Percentiles rank a stretch among this genome's conserved stretches.
Conservation (phyloP, 2,888 invertebrate genomes). For the Aspidiotus destructor region DNA sequence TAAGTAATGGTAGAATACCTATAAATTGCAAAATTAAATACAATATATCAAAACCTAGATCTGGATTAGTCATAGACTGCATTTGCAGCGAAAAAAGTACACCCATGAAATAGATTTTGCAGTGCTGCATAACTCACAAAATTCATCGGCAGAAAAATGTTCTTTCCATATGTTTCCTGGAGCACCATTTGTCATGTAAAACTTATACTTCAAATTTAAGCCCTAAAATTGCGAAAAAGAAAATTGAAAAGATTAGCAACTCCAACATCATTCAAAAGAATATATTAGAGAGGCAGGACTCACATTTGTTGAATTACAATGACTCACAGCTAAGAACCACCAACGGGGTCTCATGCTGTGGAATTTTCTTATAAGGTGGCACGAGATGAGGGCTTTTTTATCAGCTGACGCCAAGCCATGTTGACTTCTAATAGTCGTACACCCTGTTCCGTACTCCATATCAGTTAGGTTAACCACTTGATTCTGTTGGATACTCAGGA, state of each 20-base stretch:
- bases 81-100: neutral
- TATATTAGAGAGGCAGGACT: slow-evolving; percentile 7
- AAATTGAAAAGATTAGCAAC: neutral
- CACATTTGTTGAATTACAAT: slow-evolving; percentile 61
- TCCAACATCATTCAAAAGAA: neutral
- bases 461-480: slow-evolving; percentile 69
- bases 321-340: slow-evolving; percentile 87
- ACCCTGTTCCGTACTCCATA: slow-evolving; percentile 53
- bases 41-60: neutral
- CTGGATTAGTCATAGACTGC: neutral
- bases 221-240: slow-evolving; percentile 50
- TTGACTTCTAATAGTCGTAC: slow-evolving; percentile 42
- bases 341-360: slow-evolving; percentile 74
- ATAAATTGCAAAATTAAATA: slow-evolving; percentile 38
- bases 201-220: slow-evolving; percentile 64
- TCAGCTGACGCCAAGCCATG: slow-evolving; percentile 47
- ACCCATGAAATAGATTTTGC: neutral
- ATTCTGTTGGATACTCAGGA: slow-evolving; percentile 59
- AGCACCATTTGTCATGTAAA: slow-evolving; percentile 80
- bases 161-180: slow-evolving; percentile 71
- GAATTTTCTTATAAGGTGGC: slow-evolving; percentile 61
- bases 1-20: slow-evolving; percentile 78
- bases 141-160: slow-evolving; percentile 91
- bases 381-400: slow-evolving; percentile 44
- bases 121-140: slow-evolving; percentile 57